phyloP scores from a whole-genome alignment of 2,888 invertebrate species.

The Drosophila paracracens region DNA sequence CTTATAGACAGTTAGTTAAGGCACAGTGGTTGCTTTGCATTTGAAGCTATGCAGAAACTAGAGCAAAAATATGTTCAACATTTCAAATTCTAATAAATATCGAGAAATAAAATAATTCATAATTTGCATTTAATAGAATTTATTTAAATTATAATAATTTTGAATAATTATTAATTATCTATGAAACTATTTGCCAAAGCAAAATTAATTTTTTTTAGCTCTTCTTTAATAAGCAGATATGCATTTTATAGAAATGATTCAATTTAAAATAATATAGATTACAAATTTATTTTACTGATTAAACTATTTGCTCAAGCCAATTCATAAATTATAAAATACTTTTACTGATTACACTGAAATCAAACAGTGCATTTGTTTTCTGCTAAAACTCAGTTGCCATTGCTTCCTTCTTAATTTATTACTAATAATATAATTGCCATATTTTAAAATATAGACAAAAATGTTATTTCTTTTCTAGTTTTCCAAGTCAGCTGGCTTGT shows the following conservation, averaged over 20 bases:
- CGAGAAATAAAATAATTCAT: neutral
- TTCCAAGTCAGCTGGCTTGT: neutral
- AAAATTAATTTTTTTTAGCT: too few relatives aligned
- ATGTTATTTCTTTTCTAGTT: neutral
- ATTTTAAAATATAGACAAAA: neutral
- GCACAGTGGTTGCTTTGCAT: neutral
- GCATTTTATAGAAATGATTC: neutral
- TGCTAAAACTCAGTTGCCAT: neutral
- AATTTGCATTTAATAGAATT: too few relatives aligned
- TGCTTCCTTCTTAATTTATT: slow-evolving; percentile 12
- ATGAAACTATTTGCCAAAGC: too few relatives aligned
- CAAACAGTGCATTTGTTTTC: slow-evolving; percentile 10
- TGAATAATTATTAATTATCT: too few relatives aligned
- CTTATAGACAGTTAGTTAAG: slow-evolving; percentile 12
- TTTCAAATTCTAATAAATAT: neutral
- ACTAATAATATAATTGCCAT: slow-evolving; percentile 8
- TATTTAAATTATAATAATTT: too few relatives aligned
- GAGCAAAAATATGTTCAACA: neutral
- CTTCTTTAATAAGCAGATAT: neutral
- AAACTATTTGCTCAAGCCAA: neutral
- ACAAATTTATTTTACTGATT: neutral
- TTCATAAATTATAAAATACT: neutral
- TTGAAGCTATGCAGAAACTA: neutral
- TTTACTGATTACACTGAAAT: slow-evolving; percentile 3
- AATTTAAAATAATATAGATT: neutral